Conservation (phyloP, 2,113 vertebrate genomes). For the Lontra canadensis region DNA sequence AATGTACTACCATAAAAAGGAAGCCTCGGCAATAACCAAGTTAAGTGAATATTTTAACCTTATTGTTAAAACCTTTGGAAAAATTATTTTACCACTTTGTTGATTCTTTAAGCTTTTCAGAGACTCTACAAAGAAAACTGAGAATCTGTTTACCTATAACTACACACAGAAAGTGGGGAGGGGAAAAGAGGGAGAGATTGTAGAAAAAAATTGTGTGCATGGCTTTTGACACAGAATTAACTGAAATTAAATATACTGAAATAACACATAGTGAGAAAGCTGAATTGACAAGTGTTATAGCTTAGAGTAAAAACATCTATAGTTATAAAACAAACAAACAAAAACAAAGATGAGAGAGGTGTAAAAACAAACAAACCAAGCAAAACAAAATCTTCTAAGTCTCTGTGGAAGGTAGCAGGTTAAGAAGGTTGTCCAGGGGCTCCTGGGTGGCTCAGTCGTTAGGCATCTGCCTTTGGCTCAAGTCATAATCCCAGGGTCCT, state of each 20-base stretch:
- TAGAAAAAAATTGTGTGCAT: not conserved
- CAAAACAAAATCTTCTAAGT: not conserved
- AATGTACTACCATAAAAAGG: not conserved
- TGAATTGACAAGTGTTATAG: not conserved
- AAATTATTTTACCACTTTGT: not conserved
- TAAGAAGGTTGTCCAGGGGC: not conserved
- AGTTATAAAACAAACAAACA: not conserved
- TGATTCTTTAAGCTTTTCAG: not conserved
- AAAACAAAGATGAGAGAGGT: not conserved
- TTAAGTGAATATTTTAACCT: not conserved
- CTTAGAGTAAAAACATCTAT: not conserved
- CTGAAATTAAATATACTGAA: not conserved
- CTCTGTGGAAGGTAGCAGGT: not conserved
- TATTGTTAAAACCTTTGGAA: not conserved
- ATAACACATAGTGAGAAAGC: not conserved
- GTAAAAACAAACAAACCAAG: not conserved
- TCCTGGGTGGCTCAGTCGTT: no score
- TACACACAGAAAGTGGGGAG: not conserved
- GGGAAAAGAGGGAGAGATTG: not conserved
- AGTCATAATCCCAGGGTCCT: no score
- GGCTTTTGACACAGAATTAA: not conserved
- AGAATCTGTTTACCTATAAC: not conserved
- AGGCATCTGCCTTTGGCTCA: no score
- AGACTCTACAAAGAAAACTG: not conserved
- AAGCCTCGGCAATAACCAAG: not conserved